Evolutionary conservation across 2,113 vertebrate species (phyloP).

Genomic region (Atherinomorus stipes): DNA sequence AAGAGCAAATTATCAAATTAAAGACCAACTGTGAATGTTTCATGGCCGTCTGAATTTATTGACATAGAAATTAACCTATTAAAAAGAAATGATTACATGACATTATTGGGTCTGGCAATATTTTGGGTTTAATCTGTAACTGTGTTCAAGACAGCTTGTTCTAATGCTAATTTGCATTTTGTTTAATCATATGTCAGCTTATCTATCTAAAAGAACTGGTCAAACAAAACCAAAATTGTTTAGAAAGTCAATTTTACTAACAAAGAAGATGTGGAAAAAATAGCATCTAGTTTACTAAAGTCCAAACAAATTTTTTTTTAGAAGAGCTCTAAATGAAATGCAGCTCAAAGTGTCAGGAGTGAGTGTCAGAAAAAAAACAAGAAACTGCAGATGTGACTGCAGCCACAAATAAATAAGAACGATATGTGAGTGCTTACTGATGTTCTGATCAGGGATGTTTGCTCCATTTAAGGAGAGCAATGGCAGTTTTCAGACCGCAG

Average conservation of each 20-base stretch:
- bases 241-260: too few species aligned
- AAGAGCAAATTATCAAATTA: too few species aligned
- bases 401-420: conserved; percentile 8
- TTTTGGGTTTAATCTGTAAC: not conserved
- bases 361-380: conserved; percentile 4
- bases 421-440: conserved; percentile 14
- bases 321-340: not conserved
- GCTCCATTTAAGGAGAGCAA: not conserved
- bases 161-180: too few species aligned
- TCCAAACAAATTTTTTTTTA: not conserved
- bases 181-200: not conserved
- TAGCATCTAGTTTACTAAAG: not conserved
- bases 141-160: not conserved
- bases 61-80: not conserved
- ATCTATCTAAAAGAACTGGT: fast-evolving
- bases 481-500: conserved; percentile 27
- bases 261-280: too few species aligned
- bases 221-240: too few species aligned
- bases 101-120: not conserved
- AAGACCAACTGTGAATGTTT: too few species aligned
- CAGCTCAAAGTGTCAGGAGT: not conserved
- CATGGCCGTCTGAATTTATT: too few species aligned
- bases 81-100: not conserved
- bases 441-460: conserved; percentile 20
- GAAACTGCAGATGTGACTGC: conserved; percentile 1